Evolutionary conservation across 2,797 vertebrate species (phyloP), one percentile per base, ranked within the genome.

Genomic region (Manis crassicaudata): DNA sequence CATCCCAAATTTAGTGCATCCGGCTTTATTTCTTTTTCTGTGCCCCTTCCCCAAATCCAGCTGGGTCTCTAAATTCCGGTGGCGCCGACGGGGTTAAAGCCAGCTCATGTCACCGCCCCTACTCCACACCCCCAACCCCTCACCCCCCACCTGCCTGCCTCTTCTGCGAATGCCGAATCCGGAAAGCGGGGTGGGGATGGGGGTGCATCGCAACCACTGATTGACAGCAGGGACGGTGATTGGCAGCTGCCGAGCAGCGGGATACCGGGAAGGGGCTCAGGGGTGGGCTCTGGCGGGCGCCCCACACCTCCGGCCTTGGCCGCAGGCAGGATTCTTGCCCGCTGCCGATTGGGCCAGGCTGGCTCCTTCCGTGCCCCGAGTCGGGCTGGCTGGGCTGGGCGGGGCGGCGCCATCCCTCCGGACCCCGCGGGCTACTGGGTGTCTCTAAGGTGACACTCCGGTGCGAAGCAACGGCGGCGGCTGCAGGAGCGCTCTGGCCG

Each of bases 361-460:
- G 23, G n/a, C 89, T 90, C 62, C 88, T 60, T 60, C 37, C 2
- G 54, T 6, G 80, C 50, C 82, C 76, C 1, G 70, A 40, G 54
- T 65, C 12, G 13, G 75, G 79, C 90, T 3, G 85, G 65, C 75
- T 13, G 92, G 46, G 94, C 58, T 13, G 92, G 40, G 94, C 58
- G 58, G 76, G 76, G 92, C 75, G 56, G 92, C 52, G 68, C 65
- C 92, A 95, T 35, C 75, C 91, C 77, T 32, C 86, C 13, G 46
- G 97, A 67, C 86, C 87, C 89, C 0, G 0, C 97, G 92, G 98
- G 97, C 96, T 95, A 81, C 68, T 0, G 52, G 93, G 96, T 95
- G 98, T 98, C 98, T 97, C 98, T 97, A 96, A 98, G 98, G 98
- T 98, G 98, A 98, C 97, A 96, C 96, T 29, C 95, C 65, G 67